A percentile compares a stretch with the other conserved stretches of the same genome.
These are phyloP conservation scores for Pasiphila rectangulata DNA, from an alignment of 2,888 invertebrate genomes.

Conservation along the genomic window DNA sequence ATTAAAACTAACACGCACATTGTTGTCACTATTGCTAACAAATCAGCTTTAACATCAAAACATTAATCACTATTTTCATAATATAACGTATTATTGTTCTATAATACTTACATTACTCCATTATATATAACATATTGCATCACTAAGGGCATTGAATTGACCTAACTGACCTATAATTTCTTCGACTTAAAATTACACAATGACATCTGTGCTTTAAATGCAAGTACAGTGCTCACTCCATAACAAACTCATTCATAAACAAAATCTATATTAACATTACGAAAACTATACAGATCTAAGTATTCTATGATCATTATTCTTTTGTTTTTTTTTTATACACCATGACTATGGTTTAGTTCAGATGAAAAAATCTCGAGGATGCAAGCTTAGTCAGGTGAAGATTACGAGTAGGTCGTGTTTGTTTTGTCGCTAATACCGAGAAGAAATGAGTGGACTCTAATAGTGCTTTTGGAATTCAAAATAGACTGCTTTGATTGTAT, in stretches of 20 bases:
- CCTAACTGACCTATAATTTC: conserved; percentile 60
- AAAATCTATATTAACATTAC: conserved; percentile 28
- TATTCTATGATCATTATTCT: conserved; percentile 2
- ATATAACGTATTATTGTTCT: not conserved
- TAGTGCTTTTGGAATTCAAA: conserved; percentile 16
- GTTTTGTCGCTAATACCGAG: conserved; percentile 12
- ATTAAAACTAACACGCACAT: conserved; percentile 6
- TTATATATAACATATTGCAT: not conserved
- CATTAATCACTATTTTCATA: conserved; percentile 1
- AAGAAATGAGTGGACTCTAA: conserved; percentile 14
- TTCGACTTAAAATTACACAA: conserved; percentile 22
- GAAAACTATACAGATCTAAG: conserved; percentile 60
- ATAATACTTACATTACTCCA: no score
- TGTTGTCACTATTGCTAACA: not conserved
- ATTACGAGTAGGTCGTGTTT: conserved; percentile 5
- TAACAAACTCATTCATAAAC: conserved; percentile 23
- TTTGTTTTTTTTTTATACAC: no score
- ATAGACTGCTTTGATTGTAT: conserved; percentile 18
- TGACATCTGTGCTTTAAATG: conserved; percentile 15
- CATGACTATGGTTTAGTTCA: no score
- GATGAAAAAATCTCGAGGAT: conserved; percentile 7
- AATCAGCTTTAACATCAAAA: conserved; percentile 5
- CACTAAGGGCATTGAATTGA: conserved; percentile 1
- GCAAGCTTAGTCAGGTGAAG: not conserved
- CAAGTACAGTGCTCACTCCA: conserved; percentile 22